phyloP scores from a whole-genome alignment of 2,797 vertebrate genomes.

The Odontamblyopus rebecca region DNA sequence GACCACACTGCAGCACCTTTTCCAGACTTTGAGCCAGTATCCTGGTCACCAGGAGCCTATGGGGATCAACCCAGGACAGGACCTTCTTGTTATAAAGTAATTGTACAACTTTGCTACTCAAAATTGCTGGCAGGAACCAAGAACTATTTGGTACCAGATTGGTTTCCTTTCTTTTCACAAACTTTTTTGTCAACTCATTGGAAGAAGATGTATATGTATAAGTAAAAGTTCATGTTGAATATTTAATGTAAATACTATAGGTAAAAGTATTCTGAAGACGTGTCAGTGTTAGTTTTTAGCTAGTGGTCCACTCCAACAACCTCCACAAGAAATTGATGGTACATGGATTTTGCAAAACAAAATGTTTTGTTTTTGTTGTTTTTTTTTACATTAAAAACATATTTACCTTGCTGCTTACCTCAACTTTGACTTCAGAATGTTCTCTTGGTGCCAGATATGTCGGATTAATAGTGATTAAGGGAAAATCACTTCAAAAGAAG shows the following conservation, averaged over 20 bases:
- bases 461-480: too few species aligned
- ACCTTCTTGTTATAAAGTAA: neutral
- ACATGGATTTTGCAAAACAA: too few species aligned
- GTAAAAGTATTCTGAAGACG: neutral
- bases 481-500: too few species aligned
- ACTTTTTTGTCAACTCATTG: neutral
- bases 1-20: neutral
- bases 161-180: neutral
- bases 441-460: too few species aligned
- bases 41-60: neutral
- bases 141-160: neutral
- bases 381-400: too few species aligned
- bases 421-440: too few species aligned
- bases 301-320: neutral
- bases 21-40: conserved; percentile 1
- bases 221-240: neutral
- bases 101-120: neutral
- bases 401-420: too few species aligned
- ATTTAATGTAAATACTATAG: neutral
- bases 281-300: neutral
- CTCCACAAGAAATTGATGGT: too few species aligned
- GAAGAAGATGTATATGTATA: too few species aligned
- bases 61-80: neutral
- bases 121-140: neutral
- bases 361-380: too few species aligned